These are phyloP conservation scores for Aldabrachelys gigantea DNA, from an alignment of 2,113 vertebrate genomes.

Conservation along the genomic window DNA sequence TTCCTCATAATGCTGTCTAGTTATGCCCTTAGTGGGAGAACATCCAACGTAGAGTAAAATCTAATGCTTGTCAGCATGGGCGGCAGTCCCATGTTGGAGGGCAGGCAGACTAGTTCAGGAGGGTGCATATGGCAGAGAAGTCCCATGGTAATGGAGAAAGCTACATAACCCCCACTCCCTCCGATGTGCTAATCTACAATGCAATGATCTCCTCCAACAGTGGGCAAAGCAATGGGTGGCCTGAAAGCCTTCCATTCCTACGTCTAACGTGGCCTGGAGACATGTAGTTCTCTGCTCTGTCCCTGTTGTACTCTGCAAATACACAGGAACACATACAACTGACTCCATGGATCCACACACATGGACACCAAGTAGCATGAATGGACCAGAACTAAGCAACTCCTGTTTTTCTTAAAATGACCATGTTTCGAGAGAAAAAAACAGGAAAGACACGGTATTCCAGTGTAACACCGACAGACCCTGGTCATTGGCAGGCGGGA, in stretches of 20 bases:
- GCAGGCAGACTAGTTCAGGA: not conserved
- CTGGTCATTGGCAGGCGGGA: too few relatives aligned
- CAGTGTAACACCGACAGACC: not conserved
- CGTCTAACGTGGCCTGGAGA: accelerated
- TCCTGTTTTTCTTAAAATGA: not conserved
- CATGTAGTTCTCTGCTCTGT: accelerated
- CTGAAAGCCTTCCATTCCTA: not conserved
- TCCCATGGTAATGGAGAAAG: not conserved
- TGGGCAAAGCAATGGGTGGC: not conserved
- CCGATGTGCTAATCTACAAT: not conserved
- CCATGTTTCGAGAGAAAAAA: not conserved
- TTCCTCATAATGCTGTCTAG: not conserved
- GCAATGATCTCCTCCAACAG: not conserved
- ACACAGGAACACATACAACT: too few relatives aligned
- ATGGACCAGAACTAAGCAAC: not conserved
- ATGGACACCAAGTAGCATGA: not conserved
- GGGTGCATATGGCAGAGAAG: not conserved
- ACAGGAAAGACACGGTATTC: not conserved
- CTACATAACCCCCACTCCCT: not conserved
- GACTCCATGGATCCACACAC: not conserved
- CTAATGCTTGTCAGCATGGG: not conserved
- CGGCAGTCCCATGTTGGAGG: not conserved
- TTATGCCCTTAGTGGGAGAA: not conserved
- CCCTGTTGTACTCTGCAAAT: accelerated
- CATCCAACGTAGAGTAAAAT: not conserved